Evolutionary conservation across 53 echinoderm and acorn worm genomes (phyloP), one percentile per base, ranked within the genome.

Genomic region (Holothuria leucospilota): DNA sequence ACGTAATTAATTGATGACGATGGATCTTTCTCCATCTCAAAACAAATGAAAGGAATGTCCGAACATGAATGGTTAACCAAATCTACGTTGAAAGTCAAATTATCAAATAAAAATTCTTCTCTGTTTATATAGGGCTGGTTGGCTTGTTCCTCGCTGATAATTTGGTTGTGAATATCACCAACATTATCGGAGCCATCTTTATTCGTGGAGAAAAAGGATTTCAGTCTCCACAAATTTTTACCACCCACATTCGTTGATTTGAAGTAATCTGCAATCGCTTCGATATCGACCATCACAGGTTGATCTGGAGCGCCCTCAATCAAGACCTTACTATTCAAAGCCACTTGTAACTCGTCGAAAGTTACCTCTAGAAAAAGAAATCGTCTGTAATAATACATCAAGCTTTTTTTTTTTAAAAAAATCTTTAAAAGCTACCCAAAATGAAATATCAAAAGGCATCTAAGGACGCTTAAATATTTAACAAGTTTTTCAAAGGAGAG

Each of bases 191-290:
- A 52, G 6, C 78, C 78, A 52, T 59, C 29, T 20, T 78, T 51
- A 26, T 78, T 53, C 29, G 78, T 46, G 21, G 78, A 78, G 51
- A 78, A 52, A 51, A 15, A 78, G 2, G 78, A 29, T 27, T 78
- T 78, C 59, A 78, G 28, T 24, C 27, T 78, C 78, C 78, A 78
- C 20, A 78, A 56, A 29, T 53, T 59, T 78, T 78, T 51, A 14
- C 78, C 78, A 27, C 78, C 78, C 13, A 78, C 56, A 53, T 78
- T 78, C 10, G 78, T 78, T 27, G 78, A 78, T 29, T 78, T 78
- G 25, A 78, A 28, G 0, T 27, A 21, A 29, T 78, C 78, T 2
- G 78, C 46, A 59, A 78, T 29, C 9, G 52, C 78, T 27, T 78
- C 78, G 25, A 78, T 51, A 56, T 78, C 78, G 78, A 78, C 42